These are phyloP conservation scores for Periplaneta americana DNA, from an alignment of 1,140 invertebrate species.

Conservation along the genomic window DNA sequence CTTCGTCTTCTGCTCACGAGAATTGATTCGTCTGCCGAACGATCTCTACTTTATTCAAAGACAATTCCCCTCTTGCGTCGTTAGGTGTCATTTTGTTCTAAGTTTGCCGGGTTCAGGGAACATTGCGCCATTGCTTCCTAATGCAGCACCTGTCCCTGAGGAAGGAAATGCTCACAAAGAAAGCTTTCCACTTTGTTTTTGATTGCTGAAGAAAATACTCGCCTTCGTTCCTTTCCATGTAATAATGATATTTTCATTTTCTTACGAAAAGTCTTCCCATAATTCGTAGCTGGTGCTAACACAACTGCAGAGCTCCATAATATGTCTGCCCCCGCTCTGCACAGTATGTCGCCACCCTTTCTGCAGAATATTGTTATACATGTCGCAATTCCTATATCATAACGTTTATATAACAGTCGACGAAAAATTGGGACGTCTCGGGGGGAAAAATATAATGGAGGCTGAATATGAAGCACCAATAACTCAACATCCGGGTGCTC, in stretches of 20 bases:
- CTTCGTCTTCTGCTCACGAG: too few species aligned
- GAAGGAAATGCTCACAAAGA: neutral
- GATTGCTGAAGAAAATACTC: neutral
- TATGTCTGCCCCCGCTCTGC: neutral
- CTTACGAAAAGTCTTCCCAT: neutral
- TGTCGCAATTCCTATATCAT: neutral
- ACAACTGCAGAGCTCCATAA: too few species aligned
- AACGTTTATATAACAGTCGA: too few species aligned
- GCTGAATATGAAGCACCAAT: conserved; percentile 16
- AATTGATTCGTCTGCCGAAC: too few species aligned
- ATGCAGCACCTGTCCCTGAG: neutral
- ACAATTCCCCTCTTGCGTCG: too few species aligned
- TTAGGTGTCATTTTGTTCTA: too few species aligned
- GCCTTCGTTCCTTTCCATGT: neutral
- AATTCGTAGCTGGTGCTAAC: neutral
- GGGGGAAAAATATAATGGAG: neutral
- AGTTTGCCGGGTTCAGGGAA: too few species aligned
- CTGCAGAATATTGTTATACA: neutral
- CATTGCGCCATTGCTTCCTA: too few species aligned
- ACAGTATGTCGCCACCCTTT: neutral
- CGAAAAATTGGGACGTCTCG: neutral
- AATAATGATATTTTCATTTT: neutral
- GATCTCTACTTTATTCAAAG: too few species aligned
- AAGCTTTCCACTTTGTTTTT: neutral
- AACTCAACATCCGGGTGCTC: conserved; percentile 15